A percentile compares a stretch with the other conserved stretches of the same genome.
phyloP scores from a whole-genome alignment of 2,113 vertebrate species.

The Melozone crissalis region DNA sequence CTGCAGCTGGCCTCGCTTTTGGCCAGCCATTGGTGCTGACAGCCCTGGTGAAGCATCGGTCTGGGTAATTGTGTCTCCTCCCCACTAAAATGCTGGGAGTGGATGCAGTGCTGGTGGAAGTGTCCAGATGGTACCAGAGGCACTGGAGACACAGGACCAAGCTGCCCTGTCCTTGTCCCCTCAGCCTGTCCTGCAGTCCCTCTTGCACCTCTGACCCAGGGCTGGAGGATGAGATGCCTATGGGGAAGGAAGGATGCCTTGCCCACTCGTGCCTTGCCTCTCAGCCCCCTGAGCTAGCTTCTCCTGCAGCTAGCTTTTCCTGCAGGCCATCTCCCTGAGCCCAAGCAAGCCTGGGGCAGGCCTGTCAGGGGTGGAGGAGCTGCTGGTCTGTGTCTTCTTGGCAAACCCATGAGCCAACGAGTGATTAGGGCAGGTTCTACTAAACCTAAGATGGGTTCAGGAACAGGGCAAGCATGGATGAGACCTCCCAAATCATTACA shows the following conservation, averaged over 20 bases:
- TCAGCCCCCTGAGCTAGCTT: neutral
- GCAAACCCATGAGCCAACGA: neutral
- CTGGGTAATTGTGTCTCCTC: neutral
- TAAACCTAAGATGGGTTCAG: neutral
- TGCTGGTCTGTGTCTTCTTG: neutral
- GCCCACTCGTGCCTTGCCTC: neutral
- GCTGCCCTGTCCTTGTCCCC: neutral
- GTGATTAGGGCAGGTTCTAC: neutral
- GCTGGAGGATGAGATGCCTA: neutral
- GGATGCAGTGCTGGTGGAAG: accelerated
- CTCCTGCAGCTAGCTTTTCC: neutral
- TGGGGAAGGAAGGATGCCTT: neutral
- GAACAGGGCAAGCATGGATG: neutral
- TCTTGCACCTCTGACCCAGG: neutral
- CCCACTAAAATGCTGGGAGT: neutral
- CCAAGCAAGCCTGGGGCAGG: neutral
- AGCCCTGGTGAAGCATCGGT: accelerated
- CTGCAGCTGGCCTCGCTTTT: neutral
- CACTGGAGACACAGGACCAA: neutral
- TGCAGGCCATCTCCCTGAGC: neutral
- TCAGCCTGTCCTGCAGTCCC: neutral
- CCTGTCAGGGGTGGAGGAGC: neutral
- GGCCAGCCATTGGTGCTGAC: neutral
- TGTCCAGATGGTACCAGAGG: neutral
- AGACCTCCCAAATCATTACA: neutral